Conservation (phyloP, 2,888 invertebrate genomes). For the Netelia virgata region DNA sequence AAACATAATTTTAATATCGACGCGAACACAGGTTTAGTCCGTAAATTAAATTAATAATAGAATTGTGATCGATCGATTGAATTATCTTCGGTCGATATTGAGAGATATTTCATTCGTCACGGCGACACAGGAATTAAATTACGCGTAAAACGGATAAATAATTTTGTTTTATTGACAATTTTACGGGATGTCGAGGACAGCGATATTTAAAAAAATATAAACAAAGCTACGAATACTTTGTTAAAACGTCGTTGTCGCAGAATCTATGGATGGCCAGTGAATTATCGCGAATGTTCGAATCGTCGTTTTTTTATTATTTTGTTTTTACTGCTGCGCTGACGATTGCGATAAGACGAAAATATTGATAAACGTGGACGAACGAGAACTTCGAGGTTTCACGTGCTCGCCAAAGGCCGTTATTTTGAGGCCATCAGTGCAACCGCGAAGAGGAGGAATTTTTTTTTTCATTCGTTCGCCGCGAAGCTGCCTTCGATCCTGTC, state of each 20-base stretch:
- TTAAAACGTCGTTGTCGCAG: slow-evolving; percentile 2
- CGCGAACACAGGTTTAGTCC: neutral
- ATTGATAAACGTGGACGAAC: slow-evolving; percentile 25
- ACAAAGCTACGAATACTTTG: neutral
- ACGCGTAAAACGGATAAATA: neutral
- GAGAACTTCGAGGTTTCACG: slow-evolving; percentile 41
- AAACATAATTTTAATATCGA: neutral
- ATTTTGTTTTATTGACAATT: neutral
- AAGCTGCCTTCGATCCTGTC: slow-evolving; percentile 24
- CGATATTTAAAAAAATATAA: neutral
- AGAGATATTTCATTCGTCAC: neutral
- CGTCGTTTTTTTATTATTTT: slow-evolving; percentile 8
- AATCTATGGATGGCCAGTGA: slow-evolving; percentile 22
- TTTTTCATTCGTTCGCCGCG: neutral
- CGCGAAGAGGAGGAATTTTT: slow-evolving; percentile 28
- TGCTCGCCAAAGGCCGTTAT: slow-evolving; percentile 37
- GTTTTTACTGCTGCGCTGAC: neutral
- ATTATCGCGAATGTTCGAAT: neutral
- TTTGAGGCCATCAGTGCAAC: slow-evolving; percentile 28
- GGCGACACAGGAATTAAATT: neutral
- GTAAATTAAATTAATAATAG: neutral
- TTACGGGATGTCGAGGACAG: neutral
- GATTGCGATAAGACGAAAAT: slow-evolving; percentile 7
- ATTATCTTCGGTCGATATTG: neutral
- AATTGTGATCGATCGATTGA: neutral